A percentile compares a stretch with the other conserved stretches of the same genome.
Conservation (phyloP, 2,888 invertebrate species). For the Patella caerulea region DNA sequence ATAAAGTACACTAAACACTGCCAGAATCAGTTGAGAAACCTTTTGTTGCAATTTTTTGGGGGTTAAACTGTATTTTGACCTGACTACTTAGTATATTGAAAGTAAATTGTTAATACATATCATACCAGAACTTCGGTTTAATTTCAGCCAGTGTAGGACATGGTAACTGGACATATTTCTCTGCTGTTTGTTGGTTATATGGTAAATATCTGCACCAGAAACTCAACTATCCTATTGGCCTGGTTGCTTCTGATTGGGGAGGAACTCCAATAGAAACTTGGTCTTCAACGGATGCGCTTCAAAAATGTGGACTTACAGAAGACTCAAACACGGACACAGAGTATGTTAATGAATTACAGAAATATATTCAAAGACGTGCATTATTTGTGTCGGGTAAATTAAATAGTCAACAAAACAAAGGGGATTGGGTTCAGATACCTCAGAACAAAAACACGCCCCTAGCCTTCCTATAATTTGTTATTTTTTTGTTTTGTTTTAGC, state of each 20-base stretch:
- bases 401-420: no score
- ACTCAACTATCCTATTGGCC: conserved; percentile 61
- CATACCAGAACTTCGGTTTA: neutral
- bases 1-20: no score
- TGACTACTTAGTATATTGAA: neutral
- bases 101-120: neutral
- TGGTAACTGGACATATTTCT: conserved; percentile 46
- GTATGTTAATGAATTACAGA: no score
- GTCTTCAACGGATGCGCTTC: conserved; percentile 57
- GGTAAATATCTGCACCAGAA: conserved; percentile 60
- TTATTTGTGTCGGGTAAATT: no score
- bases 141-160: conserved; percentile 40
- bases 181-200: conserved; percentile 67
- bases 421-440: no score
- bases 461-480: no score
- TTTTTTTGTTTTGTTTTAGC: no score
- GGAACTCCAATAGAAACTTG: conserved; percentile 64
- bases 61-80: no score
- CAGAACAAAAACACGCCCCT: no score
- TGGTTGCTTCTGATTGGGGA: conserved; percentile 52
- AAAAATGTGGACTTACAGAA: conserved; percentile 23
- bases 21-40: no score
- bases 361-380: no score
- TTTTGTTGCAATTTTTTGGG: no score
- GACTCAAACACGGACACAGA: neutral